Evolutionary conservation across 2,113 vertebrate genomes (phyloP).

Genomic region (Heloderma charlesbogerti): DNA sequence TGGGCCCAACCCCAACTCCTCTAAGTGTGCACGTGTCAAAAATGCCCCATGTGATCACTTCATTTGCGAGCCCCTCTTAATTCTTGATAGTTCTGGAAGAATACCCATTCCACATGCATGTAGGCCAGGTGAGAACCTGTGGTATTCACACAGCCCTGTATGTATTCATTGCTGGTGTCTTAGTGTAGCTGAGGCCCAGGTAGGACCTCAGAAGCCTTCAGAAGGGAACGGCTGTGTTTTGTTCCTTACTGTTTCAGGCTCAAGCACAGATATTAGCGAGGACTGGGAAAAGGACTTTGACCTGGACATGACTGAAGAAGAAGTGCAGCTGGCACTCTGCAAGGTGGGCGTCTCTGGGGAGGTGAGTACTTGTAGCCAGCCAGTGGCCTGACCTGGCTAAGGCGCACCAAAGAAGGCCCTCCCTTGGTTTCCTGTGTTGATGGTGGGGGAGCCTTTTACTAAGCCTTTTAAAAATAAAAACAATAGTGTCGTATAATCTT

Average conservation of each 20-base stretch:
- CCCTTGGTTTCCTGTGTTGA: background rate
- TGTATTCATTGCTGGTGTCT: background rate
- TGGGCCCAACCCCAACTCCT: background rate
- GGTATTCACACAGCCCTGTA: no score
- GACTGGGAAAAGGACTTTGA: slow-evolving; percentile 99
- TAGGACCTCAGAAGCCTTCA: background rate
- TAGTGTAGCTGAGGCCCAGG: background rate
- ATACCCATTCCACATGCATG: background rate
- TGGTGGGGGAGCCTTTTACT: background rate
- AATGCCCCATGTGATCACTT: background rate
- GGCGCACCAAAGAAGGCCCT: background rate
- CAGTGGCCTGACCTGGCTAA: background rate
- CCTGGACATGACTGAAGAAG: slow-evolving; percentile 98
- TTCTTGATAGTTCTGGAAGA: background rate
- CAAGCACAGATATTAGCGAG: slow-evolving; percentile 96
- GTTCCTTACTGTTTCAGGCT: slow-evolving; percentile 80
- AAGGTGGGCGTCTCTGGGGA: slow-evolving; percentile 89
- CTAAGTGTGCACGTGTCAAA: no score
- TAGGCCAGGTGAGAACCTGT: no score
- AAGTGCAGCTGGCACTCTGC: slow-evolving; percentile 93
- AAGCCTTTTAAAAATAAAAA: background rate
- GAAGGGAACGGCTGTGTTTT: no score
- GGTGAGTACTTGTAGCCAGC: slow-evolving; percentile 66
- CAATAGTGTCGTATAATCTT: background rate
- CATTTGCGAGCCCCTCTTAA: background rate